Evolutionary conservation across 2,888 invertebrate genomes (phyloP).

Genomic region (Mamestra brassicae): DNA sequence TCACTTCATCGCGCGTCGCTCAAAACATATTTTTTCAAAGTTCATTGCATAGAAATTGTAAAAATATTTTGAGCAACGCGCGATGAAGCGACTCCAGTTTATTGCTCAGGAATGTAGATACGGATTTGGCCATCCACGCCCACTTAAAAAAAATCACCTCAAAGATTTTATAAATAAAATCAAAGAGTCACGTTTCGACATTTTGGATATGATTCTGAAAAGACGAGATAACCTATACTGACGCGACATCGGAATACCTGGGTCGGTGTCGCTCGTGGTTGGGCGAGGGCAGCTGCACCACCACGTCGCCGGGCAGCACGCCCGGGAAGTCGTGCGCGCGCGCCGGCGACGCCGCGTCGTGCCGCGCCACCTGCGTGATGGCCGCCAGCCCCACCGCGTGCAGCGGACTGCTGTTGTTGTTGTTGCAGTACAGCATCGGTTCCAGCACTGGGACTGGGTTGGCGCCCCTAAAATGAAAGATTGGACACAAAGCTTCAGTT

Average conservation of each 20-base stretch:
- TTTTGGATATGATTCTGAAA: too few species aligned
- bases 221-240: too few species aligned
- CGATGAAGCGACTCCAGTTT: too few species aligned
- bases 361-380: constrained; percentile 94
- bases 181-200: too few species aligned
- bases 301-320: constrained; percentile 88
- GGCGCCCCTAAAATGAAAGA: constrained; percentile 72
- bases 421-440: constrained; percentile 87
- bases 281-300: constrained; percentile 87
- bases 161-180: too few species aligned
- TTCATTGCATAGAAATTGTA: too few species aligned
- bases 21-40: too few species aligned
- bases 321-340: constrained; percentile 85
- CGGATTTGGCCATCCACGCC: too few species aligned
- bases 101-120: too few species aligned
- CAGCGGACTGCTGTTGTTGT: constrained; percentile 91
- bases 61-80: too few species aligned
- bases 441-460: constrained; percentile 80
- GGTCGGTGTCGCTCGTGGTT: constrained; percentile 74
- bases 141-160: too few species aligned
- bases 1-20: too few species aligned
- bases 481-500: background rate
- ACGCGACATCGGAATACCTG: background rate
- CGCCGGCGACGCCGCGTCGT: constrained; percentile 82
- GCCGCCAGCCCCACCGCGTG: constrained; percentile 95